These are phyloP conservation scores for Chionomys nivalis DNA, from an alignment of 2,113 vertebrate species.

Conservation along the genomic window DNA sequence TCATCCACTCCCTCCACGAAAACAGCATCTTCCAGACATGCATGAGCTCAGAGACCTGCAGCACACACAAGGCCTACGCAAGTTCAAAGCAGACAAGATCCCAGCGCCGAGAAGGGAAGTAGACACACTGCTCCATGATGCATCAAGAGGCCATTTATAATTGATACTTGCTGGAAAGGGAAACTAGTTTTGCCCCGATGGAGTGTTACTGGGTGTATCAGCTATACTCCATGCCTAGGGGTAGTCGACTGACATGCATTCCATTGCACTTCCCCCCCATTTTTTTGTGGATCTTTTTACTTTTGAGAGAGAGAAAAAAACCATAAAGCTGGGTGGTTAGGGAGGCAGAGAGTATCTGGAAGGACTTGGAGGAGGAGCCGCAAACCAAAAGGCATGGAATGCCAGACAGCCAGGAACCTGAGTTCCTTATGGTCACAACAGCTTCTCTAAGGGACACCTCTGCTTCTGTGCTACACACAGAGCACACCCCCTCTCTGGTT, in stretches of 20 bases:
- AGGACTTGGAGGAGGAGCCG: neutral
- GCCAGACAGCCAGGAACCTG: accelerated
- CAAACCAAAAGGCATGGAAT: accelerated
- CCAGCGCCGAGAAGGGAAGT: neutral
- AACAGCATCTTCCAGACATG: neutral
- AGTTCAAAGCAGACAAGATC: neutral
- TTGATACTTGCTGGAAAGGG: no score
- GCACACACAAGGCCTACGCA: neutral
- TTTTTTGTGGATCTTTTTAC: neutral
- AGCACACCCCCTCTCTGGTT: neutral
- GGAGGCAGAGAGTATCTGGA: neutral
- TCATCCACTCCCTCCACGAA: neutral
- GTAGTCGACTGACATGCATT: neutral
- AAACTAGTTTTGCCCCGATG: neutral
- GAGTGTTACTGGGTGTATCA: neutral
- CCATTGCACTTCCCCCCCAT: no score
- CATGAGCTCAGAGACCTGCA: neutral
- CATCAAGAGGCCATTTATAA: neutral
- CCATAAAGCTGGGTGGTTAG: neutral
- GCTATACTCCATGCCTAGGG: neutral
- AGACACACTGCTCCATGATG: neutral
- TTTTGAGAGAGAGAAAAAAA: neutral
- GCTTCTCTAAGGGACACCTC: no score
- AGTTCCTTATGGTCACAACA: accelerated
- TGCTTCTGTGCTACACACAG: neutral